phyloP scores from a whole-genome alignment of 2,113 vertebrate species.

The Periophthalmodon schlosseri region DNA sequence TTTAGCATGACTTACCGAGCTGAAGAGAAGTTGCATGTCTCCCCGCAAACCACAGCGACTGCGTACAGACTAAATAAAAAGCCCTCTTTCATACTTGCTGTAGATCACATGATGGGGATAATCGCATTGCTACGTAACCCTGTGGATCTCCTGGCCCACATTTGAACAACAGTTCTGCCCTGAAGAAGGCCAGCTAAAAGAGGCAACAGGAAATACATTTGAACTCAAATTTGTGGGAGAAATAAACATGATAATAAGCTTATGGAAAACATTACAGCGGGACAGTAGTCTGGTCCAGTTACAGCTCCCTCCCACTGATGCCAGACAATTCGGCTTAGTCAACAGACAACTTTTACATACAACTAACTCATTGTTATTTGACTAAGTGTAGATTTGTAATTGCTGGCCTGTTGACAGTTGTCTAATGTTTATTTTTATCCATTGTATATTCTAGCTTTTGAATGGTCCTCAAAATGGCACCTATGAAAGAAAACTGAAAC shows the following conservation, averaged over 20 bases:
- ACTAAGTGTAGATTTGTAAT: not conserved
- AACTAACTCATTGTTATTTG: not conserved
- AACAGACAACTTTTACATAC: not conserved
- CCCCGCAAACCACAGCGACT: conserved; percentile 15
- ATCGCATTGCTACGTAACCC: conserved; percentile 67
- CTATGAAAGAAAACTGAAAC: not conserved
- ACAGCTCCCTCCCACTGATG: not conserved
- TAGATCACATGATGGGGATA: conserved; percentile 79
- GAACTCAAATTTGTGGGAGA: not conserved
- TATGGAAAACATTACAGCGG: not conserved
- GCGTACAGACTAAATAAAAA: conserved; percentile 54
- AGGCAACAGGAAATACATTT: not conserved
- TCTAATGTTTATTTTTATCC: no score
- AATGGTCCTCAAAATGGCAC: not conserved
- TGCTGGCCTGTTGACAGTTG: no score
- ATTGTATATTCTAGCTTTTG: no score
- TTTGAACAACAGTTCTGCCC: not conserved
- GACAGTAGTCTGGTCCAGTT: not conserved
- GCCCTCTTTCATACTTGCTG: conserved; percentile 65
- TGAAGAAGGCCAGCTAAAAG: no score
- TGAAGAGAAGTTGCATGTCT: conserved; percentile 9
- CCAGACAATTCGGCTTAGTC: not conserved
- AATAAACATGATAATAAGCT: conserved; percentile 4
- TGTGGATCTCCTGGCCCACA: conserved; percentile 26
- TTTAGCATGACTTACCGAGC: conserved; percentile 41